These are phyloP conservation scores for Ametastegia equiseti DNA, from an alignment of 2,888 invertebrate genomes.

Conservation along the genomic window DNA sequence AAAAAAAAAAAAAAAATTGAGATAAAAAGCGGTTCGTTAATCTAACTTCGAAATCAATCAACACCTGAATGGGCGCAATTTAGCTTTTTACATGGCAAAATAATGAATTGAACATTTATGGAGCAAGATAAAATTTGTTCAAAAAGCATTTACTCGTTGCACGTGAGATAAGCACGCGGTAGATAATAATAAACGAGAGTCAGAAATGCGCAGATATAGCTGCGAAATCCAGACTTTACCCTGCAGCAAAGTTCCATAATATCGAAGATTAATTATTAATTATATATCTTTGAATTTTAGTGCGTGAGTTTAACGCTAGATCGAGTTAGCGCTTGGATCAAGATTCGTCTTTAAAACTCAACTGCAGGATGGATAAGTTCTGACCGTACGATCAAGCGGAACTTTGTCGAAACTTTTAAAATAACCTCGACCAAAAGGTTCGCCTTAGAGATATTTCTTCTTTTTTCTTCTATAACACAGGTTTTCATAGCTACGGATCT, in stretches of 20 bases:
- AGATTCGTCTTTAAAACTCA: neutral
- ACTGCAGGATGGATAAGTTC: neutral
- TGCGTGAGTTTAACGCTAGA: slow-evolving; percentile 20
- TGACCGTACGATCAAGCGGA: neutral
- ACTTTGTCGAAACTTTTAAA: neutral
- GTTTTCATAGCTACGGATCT: no score
- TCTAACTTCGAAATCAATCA: neutral
- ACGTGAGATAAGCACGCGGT: neutral
- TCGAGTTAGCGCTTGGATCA: slow-evolving; percentile 23
- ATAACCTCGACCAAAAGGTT: no score
- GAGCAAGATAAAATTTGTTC: neutral
- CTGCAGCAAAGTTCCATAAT: no score
- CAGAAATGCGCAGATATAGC: no score
- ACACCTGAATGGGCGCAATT: neutral
- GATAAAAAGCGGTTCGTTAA: neutral
- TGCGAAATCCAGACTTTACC: no score
- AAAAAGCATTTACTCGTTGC: neutral
- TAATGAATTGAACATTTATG: neutral
- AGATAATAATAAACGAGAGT: neutral
- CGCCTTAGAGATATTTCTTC: neutral
- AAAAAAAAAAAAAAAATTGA: neutral
- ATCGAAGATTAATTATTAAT: neutral
- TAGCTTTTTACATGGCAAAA: neutral
- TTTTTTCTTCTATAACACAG: no score
- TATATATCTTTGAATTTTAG: slow-evolving; percentile 39